Conservation (phyloP, 2,888 invertebrate genomes). For the Coelopa pilipes region DNA sequence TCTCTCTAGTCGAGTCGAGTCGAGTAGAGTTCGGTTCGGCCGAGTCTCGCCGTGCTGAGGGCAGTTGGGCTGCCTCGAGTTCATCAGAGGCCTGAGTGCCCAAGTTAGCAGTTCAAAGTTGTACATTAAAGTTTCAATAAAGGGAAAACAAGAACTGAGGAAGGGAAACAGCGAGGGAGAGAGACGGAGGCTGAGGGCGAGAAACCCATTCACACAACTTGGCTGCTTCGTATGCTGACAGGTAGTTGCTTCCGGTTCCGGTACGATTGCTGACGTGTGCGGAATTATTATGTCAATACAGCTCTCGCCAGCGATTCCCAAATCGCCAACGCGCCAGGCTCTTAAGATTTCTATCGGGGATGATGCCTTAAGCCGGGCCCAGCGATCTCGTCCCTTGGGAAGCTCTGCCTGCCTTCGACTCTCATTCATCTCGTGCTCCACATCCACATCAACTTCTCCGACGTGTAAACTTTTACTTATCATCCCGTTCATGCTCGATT, state of each 20-base stretch:
- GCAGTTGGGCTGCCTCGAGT: too few species aligned
- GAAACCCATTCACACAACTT: constrained; percentile 27
- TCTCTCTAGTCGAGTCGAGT: not conserved
- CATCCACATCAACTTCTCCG: not conserved
- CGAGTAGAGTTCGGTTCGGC: not conserved
- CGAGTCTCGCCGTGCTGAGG: not conserved
- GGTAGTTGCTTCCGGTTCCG: constrained; percentile 58
- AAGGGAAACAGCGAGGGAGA: not conserved
- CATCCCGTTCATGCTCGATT: constrained; percentile 44
- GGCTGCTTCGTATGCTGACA: constrained; percentile 31
- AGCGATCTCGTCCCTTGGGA: constrained; percentile 14
- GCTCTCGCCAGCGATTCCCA: not conserved
- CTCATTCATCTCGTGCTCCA: not conserved
- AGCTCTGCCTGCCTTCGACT: constrained; percentile 29
- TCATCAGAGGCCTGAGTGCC: not conserved
- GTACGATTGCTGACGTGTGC: constrained; percentile 43
- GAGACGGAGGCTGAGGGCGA: constrained; percentile 1
- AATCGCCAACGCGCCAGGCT: not conserved
- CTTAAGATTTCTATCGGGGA: too few species aligned
- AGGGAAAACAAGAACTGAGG: not conserved
- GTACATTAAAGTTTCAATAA: constrained; percentile 32
- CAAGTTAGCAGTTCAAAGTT: constrained; percentile 31
- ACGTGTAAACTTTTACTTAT: constrained; percentile 37
- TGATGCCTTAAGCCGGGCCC: not conserved
- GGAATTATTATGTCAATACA: constrained; percentile 47